Conservation (phyloP, 2,113 vertebrate species). For the Platysternon megacephalum region DNA sequence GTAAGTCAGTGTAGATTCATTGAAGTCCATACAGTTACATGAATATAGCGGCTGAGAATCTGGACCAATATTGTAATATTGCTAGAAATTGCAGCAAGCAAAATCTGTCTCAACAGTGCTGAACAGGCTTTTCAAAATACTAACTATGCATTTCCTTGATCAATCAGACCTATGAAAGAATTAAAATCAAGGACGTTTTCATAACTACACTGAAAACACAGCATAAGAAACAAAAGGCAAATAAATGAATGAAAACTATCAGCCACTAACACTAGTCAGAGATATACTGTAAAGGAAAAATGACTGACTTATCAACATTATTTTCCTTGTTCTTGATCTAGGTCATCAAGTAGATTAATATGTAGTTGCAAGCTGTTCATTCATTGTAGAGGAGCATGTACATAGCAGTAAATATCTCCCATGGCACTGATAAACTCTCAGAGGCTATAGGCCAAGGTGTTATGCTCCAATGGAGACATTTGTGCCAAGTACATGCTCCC, state of each 20-base stretch:
- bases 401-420: conserved; percentile 73
- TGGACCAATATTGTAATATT: background rate
- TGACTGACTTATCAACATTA: conserved; percentile 63
- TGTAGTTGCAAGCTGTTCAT: conserved; percentile 76
- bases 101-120: background rate
- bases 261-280: background rate
- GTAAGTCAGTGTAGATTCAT: background rate
- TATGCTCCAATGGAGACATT: conserved; percentile 75
- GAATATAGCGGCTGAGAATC: background rate
- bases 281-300: conserved; percentile 43
- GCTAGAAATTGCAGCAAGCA: background rate
- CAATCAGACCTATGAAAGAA: conserved; percentile 11
- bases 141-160: conserved; percentile 1
- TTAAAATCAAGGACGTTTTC: conserved; percentile 29
- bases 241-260: conserved; percentile 8
- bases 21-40: background rate
- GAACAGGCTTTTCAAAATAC: background rate
- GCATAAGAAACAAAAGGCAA: background rate
- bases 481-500: conserved; percentile 75
- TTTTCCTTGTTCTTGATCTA: conserved; percentile 71
- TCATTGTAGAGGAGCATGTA: conserved; percentile 64
- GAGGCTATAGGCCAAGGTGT: conserved; percentile 78
- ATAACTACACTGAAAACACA: conserved; percentile 10
- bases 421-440: conserved; percentile 75
- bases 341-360: conserved; percentile 78